phyloP scores from a whole-genome alignment of 2,113 vertebrate genomes.

The Corythornis vintsioides region DNA sequence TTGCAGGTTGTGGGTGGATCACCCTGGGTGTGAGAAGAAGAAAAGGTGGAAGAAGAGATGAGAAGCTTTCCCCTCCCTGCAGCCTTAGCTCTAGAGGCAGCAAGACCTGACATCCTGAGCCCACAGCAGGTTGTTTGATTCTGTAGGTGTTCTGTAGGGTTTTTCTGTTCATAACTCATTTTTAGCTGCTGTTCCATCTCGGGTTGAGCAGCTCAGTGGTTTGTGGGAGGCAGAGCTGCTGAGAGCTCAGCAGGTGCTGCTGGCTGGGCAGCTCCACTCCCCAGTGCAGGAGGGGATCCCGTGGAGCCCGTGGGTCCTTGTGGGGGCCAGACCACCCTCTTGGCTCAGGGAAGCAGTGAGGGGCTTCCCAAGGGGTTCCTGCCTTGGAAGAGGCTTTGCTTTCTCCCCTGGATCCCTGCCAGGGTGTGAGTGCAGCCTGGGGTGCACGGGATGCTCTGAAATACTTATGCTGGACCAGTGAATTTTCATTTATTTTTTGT shows the following conservation, averaged over 20 bases:
- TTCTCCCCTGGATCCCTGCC: background rate
- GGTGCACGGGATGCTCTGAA: accelerated
- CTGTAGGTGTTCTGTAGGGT: background rate
- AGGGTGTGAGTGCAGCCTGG: too few species aligned
- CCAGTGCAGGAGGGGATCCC: background rate
- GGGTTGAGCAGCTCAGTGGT: too few species aligned
- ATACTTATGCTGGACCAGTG: too few species aligned
- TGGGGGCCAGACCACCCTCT: too few species aligned
- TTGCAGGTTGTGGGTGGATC: background rate
- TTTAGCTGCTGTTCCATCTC: too few species aligned
- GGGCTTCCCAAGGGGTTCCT: background rate
- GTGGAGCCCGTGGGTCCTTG: too few species aligned
- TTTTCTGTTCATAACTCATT: background rate
- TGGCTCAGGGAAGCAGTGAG: background rate
- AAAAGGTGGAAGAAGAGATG: background rate
- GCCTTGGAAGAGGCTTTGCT: background rate
- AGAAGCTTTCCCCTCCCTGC: background rate
- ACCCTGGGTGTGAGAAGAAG: background rate
- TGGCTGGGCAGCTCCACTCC: background rate
- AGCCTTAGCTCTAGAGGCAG: background rate
- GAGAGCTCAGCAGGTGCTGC: background rate
- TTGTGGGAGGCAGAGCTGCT: background rate
- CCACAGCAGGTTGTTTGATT: background rate
- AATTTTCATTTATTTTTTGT: too few species aligned
- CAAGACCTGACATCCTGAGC: background rate